Conservation (phyloP, 2,888 invertebrate genomes). For the Eupsilia transversa region DNA sequence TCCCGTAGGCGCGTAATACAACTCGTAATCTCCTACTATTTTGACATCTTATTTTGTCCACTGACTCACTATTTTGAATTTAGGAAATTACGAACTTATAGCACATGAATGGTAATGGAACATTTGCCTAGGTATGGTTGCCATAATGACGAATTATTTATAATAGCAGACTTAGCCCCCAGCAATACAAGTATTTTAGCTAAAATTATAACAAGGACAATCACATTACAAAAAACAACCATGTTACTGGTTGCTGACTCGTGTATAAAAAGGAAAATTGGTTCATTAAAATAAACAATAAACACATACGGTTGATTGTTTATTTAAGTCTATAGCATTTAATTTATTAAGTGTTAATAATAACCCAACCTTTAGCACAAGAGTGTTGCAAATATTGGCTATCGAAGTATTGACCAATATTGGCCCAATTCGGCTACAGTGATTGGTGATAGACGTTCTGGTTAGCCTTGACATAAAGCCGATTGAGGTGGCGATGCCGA, state of each 20-base stretch:
- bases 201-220: not conserved
- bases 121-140: not conserved
- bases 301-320: not conserved
- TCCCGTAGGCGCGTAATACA: not conserved
- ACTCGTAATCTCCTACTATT: not conserved
- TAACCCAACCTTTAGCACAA: conserved; percentile 16
- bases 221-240: no score
- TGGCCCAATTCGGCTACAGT: conserved; percentile 48
- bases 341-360: conserved; percentile 10
- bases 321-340: not conserved
- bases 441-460: conserved; percentile 49
- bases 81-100: no score
- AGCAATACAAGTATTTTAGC: not conserved
- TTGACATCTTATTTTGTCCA: not conserved
- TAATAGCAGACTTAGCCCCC: not conserved
- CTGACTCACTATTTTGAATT: no score
- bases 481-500: conserved; percentile 33
- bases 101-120: not conserved
- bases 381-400: conserved; percentile 46
- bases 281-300: not conserved
- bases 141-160: not conserved
- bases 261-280: not conserved
- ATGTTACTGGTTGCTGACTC: no score
- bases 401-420: conserved; percentile 44
- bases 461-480: conserved; percentile 63